phyloP scores from a whole-genome alignment of 1,140 invertebrate species.

The Mycetomoellerius zeteki region DNA sequence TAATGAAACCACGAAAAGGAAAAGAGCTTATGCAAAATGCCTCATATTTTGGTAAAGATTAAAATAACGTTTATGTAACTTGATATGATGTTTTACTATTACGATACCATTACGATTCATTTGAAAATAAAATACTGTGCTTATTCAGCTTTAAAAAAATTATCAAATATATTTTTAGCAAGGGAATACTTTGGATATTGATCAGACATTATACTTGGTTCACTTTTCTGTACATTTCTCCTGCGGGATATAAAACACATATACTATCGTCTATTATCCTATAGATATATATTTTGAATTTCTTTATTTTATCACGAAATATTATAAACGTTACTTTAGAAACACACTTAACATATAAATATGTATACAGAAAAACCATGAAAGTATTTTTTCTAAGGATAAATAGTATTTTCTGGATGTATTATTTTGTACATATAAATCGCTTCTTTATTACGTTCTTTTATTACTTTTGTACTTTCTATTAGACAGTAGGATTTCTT shows the following conservation, averaged over 20 bases:
- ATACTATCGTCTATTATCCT: not conserved
- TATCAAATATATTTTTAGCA: not conserved
- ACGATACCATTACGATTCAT: not conserved
- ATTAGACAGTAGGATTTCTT: not conserved
- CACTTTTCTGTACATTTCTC: not conserved
- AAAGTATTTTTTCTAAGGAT: not conserved
- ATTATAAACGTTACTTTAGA: not conserved
- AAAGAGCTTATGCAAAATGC: not conserved
- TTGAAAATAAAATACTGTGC: not conserved
- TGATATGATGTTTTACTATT: not conserved
- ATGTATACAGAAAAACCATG: not conserved
- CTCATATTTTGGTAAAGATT: conserved; percentile 4
- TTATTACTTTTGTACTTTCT: not conserved
- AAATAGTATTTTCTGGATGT: not conserved
- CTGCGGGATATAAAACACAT: not conserved
- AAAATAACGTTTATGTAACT: not conserved
- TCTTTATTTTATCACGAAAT: conserved; percentile 9
- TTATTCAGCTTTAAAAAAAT: conserved; percentile 36
- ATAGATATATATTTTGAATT: not conserved
- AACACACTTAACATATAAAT: not conserved
- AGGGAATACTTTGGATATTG: conserved; percentile 12
- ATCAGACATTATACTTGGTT: not conserved
- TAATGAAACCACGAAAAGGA: conserved; percentile 55
- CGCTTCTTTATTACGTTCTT: not conserved
- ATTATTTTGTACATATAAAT: conserved; percentile 21